These are phyloP conservation scores for Brachynemurus nebulosus DNA, from an alignment of 2,888 invertebrate species.

Conservation along the genomic window DNA sequence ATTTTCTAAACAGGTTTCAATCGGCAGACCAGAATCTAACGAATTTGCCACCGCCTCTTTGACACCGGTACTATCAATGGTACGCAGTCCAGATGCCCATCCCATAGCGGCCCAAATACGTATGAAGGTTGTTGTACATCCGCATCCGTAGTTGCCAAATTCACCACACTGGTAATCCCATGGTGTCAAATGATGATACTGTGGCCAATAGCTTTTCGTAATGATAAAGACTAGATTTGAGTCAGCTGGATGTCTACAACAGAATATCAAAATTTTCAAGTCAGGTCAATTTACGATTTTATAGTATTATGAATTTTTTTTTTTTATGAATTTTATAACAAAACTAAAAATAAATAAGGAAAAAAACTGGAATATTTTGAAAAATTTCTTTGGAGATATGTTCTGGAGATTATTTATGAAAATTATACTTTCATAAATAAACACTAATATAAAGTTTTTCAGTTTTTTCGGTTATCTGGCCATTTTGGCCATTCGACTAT, in stretches of 20 bases:
- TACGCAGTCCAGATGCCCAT: slow-evolving; percentile 46
- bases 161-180: slow-evolving; percentile 75
- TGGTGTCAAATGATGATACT: slow-evolving; percentile 65
- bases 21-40: slow-evolving; percentile 38
- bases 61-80: slow-evolving; percentile 46
- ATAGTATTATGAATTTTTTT: not conserved
- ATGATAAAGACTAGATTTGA: slow-evolving; percentile 63
- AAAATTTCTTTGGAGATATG: not conserved
- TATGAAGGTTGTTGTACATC: slow-evolving; percentile 51
- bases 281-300: not conserved
- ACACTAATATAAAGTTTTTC: too few relatives aligned
- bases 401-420: slow-evolving; percentile 15
- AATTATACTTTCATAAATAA: too few relatives aligned
- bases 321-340: too few relatives aligned
- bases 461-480: too few relatives aligned
- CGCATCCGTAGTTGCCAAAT: slow-evolving; percentile 59
- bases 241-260: slow-evolving; percentile 48
- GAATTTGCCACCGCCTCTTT: slow-evolving; percentile 47
- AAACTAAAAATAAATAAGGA: too few relatives aligned
- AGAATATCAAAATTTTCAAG: not conserved
- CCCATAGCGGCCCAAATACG: slow-evolving; percentile 56
- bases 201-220: slow-evolving; percentile 63
- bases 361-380: not conserved
- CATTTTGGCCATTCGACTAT: too few relatives aligned
- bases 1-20: slow-evolving; percentile 42